These are phyloP conservation scores for Meandrina meandrites DNA, from an alignment of 92 coral and sea anemone genomes.

Conservation along the genomic window DNA sequence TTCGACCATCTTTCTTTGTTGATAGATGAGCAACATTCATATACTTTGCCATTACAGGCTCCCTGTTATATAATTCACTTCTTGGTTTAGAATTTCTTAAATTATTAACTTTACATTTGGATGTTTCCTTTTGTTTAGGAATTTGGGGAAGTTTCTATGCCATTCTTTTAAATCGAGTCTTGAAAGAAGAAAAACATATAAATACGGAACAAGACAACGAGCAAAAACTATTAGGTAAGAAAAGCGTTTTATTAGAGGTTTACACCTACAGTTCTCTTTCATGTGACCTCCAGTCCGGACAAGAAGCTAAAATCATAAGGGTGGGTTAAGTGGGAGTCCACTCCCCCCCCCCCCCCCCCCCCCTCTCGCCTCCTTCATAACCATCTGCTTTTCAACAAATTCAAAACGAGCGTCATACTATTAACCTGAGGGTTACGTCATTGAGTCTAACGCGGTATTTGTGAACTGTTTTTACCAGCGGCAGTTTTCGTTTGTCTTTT, in stretches of 20 bases:
- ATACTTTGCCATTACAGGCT: not conserved
- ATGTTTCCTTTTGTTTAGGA: conserved; percentile 42
- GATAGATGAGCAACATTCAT: not conserved
- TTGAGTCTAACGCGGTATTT: not conserved
- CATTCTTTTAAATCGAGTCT: conserved; percentile 74
- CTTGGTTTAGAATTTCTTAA: not conserved
- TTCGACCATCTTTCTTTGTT: too few species aligned
- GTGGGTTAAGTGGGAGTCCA: not conserved
- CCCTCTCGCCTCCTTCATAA: not conserved
- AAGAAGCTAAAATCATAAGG: too few species aligned
- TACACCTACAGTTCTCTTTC: not conserved
- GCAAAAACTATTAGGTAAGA: conserved; percentile 30
- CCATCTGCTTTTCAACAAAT: not conserved
- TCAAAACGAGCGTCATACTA: not conserved
- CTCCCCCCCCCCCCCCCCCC: too few species aligned
- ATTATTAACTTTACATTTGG: not conserved
- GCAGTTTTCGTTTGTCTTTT: too few species aligned
- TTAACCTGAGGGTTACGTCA: not conserved
- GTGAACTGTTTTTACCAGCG: not conserved
- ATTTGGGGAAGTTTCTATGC: conserved; percentile 91
- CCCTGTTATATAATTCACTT: not conserved
- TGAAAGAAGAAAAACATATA: conserved; percentile 40
- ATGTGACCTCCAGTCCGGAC: too few species aligned
- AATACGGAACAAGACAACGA: conserved; percentile 17
- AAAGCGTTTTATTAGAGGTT: too few species aligned